Percentiles rank a stretch among this genome's conserved stretches.
Conservation (phyloP, 2,113 vertebrate species). For the Eubucco bourcierii region DNA sequence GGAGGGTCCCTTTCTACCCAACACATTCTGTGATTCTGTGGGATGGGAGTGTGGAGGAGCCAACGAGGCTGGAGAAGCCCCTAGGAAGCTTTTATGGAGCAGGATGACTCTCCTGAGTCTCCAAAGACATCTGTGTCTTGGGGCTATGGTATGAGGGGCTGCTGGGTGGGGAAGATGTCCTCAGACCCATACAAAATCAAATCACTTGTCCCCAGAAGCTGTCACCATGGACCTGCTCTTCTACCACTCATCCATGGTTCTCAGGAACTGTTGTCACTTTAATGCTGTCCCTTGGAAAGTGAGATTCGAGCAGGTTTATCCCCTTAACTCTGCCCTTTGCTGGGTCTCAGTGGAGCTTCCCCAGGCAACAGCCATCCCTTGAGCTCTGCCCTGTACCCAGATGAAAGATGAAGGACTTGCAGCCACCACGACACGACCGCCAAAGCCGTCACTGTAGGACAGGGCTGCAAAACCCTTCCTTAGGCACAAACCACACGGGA, state of each 20-base stretch:
- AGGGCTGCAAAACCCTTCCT: background rate
- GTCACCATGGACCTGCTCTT: background rate
- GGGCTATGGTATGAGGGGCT: background rate
- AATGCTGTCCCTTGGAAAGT: background rate
- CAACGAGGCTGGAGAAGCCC: background rate
- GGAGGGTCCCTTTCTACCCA: too few relatives aligned
- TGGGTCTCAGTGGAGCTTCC: background rate
- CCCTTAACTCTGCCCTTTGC: background rate
- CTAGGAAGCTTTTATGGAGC: background rate
- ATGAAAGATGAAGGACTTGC: rapidly evolving
- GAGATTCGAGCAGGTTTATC: background rate
- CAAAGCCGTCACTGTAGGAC: rapidly evolving
- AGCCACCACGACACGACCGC: rapidly evolving
- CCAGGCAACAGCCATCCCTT: background rate
- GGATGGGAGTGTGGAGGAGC: background rate
- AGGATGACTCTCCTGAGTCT: background rate
- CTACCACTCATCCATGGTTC: background rate
- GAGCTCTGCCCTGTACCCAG: rapidly evolving
- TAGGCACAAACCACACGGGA: rapidly evolving
- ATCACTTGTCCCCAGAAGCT: background rate
- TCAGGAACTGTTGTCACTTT: background rate
- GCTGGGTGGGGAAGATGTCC: background rate
- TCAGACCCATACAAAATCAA: background rate
- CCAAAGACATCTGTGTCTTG: rapidly evolving
- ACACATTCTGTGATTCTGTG: too few relatives aligned